Percentiles rank a stretch among this genome's conserved stretches.
These are phyloP conservation scores for Lasioglossum albipes DNA, from an alignment of 1,140 invertebrate species.

Conservation along the genomic window DNA sequence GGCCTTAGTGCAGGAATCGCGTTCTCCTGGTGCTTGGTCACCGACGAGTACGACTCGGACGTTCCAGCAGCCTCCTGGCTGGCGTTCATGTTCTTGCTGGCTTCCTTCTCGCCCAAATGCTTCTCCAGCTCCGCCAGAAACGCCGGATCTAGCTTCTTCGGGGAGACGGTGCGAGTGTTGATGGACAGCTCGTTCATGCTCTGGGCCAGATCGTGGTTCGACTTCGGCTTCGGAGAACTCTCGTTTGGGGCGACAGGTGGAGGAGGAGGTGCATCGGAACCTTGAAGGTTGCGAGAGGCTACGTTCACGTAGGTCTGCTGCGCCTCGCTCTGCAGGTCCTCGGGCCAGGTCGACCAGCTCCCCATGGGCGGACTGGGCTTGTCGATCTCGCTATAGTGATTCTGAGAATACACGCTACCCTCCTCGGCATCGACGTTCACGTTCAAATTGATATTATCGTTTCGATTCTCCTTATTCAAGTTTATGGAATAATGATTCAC, in stretches of 20 bases:
- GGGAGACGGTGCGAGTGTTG: slow-evolving; percentile 58
- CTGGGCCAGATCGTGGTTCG: slow-evolving; percentile 72
- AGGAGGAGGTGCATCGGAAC: slow-evolving; percentile 48
- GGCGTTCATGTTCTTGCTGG: slow-evolving; percentile 77
- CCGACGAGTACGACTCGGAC: slow-evolving; percentile 26
- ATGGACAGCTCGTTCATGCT: slow-evolving; percentile 71
- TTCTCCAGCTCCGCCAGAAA: slow-evolving; percentile 84
- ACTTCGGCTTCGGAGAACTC: slow-evolving; percentile 70
- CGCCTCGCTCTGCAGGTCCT: slow-evolving; percentile 65
- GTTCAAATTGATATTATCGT: slow-evolving; percentile 67
- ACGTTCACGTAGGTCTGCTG: slow-evolving; percentile 72
- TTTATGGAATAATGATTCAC: slow-evolving; percentile 46
- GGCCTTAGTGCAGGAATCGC: slow-evolving; percentile 76
- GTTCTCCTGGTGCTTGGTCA: slow-evolving; percentile 69
- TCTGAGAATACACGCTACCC: slow-evolving; percentile 52
- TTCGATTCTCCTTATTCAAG: slow-evolving; percentile 46
- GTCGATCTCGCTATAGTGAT: slow-evolving; percentile 73
- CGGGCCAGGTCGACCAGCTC: slow-evolving; percentile 69
- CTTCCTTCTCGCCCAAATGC: slow-evolving; percentile 81
- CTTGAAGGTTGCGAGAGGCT: slow-evolving; percentile 18
- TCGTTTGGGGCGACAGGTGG: slow-evolving; percentile 68
- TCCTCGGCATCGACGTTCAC: slow-evolving; percentile 57
- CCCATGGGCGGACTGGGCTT: slow-evolving; percentile 55
- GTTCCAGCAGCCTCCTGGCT: neutral
- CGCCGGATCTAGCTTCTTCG: slow-evolving; percentile 80